phyloP scores from a whole-genome alignment of 2,113 vertebrate species.

The Ameiurus melas region DNA sequence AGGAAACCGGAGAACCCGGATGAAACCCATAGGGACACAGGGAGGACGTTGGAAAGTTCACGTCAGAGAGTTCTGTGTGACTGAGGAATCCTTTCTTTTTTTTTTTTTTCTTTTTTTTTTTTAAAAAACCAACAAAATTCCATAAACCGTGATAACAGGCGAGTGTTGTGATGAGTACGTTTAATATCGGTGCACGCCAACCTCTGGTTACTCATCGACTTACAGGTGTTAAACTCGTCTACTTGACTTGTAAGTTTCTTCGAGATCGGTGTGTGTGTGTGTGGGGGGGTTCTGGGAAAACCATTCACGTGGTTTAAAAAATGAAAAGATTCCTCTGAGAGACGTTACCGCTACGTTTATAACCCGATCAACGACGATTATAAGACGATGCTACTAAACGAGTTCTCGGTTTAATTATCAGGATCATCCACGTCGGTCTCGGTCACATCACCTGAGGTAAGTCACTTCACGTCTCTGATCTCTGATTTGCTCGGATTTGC shows the following conservation, averaged over 20 bases:
- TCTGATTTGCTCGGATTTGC: slow-evolving; percentile 31
- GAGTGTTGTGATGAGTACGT: background rate
- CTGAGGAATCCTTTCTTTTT: too few relatives aligned
- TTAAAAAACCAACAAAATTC: background rate
- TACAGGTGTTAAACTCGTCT: background rate
- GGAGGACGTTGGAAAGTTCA: background rate
- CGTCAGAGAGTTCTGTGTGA: background rate
- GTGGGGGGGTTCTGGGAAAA: background rate
- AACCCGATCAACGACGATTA: background rate
- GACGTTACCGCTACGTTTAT: background rate
- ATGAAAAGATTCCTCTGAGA: background rate
- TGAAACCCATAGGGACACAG: background rate
- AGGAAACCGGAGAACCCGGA: background rate
- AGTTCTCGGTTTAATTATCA: background rate
- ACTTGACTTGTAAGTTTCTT: background rate
- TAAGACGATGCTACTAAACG: background rate
- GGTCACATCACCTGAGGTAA: background rate
- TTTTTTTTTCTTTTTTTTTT: too few relatives aligned
- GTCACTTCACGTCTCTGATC: background rate
- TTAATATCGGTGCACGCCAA: background rate
- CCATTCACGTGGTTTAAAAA: background rate
- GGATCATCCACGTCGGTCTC: background rate
- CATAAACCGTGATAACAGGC: background rate
- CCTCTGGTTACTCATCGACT: background rate
- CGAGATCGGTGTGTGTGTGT: background rate